phyloP scores from a whole-genome alignment of 2,797 vertebrate species.

The Artibeus lituratus region DNA sequence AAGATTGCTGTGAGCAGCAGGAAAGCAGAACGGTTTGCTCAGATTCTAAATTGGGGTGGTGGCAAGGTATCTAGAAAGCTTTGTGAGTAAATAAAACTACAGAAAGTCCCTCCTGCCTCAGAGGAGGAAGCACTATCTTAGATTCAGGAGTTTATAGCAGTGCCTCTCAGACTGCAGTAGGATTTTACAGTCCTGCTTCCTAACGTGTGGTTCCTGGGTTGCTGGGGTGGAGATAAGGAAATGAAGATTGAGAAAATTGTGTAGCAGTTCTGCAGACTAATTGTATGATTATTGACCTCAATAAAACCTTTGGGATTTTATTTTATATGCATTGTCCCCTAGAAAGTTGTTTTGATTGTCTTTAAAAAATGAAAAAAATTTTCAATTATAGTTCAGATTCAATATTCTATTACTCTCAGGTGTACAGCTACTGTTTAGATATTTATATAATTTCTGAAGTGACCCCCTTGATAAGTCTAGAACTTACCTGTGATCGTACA shows the following conservation, averaged over 20 bases:
- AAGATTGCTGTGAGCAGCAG: not conserved
- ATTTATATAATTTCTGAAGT: not conserved
- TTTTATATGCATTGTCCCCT: not conserved
- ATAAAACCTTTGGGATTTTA: conserved; percentile 18
- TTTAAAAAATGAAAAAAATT: not conserved
- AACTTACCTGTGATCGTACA: not conserved
- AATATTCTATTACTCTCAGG: not conserved
- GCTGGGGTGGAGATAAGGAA: not conserved
- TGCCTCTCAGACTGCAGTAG: not conserved
- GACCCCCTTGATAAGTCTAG: not conserved
- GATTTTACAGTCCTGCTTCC: not conserved
- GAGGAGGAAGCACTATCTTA: not conserved
- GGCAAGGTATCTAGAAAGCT: not conserved
- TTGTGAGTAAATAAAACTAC: not conserved
- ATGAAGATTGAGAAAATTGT: not conserved
- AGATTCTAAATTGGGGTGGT: not conserved
- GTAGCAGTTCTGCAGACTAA: not conserved
- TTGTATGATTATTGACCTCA: not conserved
- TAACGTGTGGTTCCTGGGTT: not conserved
- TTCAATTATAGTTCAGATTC: not conserved
- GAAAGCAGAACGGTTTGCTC: not conserved
- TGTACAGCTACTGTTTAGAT: not conserved
- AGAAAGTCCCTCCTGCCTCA: not conserved
- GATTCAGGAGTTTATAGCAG: not conserved
- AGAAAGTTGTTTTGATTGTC: not conserved